A percentile compares a stretch with the other conserved stretches of the same genome.
phyloP scores from a whole-genome alignment of 2,888 invertebrate species.

The Hofmannophila pseudospretella region DNA sequence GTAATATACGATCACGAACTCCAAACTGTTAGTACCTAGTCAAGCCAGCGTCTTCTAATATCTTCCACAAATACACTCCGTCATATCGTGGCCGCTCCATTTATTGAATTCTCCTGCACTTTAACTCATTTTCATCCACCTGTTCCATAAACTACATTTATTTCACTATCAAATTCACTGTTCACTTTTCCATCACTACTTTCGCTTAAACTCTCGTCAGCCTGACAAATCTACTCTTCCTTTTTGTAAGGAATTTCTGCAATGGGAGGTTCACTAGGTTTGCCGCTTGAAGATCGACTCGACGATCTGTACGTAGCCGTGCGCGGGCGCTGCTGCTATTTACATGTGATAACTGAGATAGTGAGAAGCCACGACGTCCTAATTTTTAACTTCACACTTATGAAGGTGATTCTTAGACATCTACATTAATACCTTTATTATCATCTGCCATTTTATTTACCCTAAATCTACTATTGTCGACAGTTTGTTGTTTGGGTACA shows the following conservation, averaged over 20 bases:
- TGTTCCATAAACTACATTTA: background rate
- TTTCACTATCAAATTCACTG: background rate
- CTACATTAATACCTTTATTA: too few species aligned
- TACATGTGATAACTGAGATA: slow-evolving; percentile 49
- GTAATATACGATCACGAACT: slow-evolving; percentile 10
- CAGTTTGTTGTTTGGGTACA: too few species aligned
- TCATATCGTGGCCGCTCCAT: slow-evolving; percentile 13
- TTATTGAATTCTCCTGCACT: background rate
- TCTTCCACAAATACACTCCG: slow-evolving; percentile 19
- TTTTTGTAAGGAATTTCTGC: background rate
- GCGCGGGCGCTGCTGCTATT: slow-evolving; percentile 35
- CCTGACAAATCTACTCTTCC: background rate
- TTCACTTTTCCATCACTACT: background rate
- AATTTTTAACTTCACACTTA: slow-evolving; percentile 17
- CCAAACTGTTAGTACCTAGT: slow-evolving; percentile 2
- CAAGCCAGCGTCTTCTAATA: slow-evolving; percentile 18
- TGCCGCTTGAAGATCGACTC: background rate
- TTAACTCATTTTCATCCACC: slow-evolving; percentile 2
- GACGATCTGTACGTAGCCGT: slow-evolving; percentile 10
- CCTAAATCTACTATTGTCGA: too few species aligned
- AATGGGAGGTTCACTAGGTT: background rate
- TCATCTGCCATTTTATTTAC: too few species aligned
- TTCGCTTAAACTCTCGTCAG: background rate
- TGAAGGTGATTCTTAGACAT: slow-evolving; percentile 10
- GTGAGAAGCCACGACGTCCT: slow-evolving; percentile 25